A percentile compares a stretch with the other conserved stretches of the same genome.
These are phyloP conservation scores for Drosophila recens DNA, from an alignment of 2,888 invertebrate species.

Conservation along the genomic window DNA sequence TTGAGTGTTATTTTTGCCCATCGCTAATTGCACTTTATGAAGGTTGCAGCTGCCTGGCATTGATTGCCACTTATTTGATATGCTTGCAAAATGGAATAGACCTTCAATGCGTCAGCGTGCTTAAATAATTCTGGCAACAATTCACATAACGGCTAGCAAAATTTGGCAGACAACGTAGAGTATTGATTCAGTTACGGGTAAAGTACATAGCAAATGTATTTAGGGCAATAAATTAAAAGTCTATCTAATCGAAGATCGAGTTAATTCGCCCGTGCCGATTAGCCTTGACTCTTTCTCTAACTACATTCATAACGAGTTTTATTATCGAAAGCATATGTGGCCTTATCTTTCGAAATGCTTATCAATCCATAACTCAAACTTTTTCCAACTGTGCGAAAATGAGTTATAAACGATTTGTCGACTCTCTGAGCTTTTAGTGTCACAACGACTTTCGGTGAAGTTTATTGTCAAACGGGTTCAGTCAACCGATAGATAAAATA, in stretches of 20 bases:
- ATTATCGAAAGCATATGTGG: neutral
- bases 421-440: conserved; percentile 26
- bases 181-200: neutral
- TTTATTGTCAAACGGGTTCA: neutral
- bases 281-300: neutral
- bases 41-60: neutral
- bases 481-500: neutral
- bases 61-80: neutral
- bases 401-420: conserved; percentile 1
- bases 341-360: conserved; percentile 21
- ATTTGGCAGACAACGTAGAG: neutral
- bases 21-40: neutral
- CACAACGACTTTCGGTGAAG: neutral
- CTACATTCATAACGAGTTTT: neutral
- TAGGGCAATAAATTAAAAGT: conserved; percentile 8
- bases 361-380: conserved; percentile 22
- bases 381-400: neutral
- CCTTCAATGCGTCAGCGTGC: conserved; percentile 6
- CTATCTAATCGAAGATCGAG: neutral
- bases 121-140: neutral
- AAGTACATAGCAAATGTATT: neutral
- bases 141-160: neutral
- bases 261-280: neutral
- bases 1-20: neutral
- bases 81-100: neutral